phyloP scores from a whole-genome alignment of 2,888 invertebrate species.

The Chironomus riparius region DNA sequence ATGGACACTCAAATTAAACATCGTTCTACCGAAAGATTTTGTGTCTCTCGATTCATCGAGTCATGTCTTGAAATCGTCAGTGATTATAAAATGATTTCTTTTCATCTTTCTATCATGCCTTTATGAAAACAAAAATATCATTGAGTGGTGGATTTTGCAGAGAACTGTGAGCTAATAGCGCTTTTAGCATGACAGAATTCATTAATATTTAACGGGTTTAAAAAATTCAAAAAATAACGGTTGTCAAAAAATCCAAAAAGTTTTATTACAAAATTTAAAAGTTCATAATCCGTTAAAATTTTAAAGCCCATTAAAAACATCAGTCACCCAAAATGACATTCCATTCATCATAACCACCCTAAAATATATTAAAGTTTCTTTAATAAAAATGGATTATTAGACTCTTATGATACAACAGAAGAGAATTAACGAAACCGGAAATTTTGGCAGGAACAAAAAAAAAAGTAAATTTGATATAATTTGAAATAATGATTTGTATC shows the following conservation, averaged over 20 bases:
- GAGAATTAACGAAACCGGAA: slow-evolving; percentile 5
- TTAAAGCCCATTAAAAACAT: no score
- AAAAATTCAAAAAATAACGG: no score
- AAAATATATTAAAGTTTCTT: neutral
- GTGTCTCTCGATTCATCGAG: neutral
- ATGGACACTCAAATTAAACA: slow-evolving; percentile 11
- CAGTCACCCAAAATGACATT: no score
- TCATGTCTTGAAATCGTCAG: neutral
- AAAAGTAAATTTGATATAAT: slow-evolving; percentile 1
- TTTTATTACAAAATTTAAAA: no score
- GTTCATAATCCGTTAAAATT: no score
- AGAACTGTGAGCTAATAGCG: no score
- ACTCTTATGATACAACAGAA: neutral
- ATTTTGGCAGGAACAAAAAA: neutral
- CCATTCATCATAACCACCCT: neutral
- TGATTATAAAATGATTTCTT: slow-evolving; percentile 18
- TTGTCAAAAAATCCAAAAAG: no score
- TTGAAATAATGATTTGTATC: slow-evolving; percentile 18
- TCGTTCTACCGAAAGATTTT: slow-evolving; percentile 3
- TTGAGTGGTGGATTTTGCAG: no score
- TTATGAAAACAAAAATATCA: no score
- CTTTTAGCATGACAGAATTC: no score
- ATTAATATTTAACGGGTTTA: no score
- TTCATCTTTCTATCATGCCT: neutral
- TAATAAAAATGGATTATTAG: slow-evolving; percentile 3